A percentile compares a stretch with the other conserved stretches of the same genome.
Evolutionary conservation across 2,113 vertebrate species (phyloP).

Genomic region (Clarias gariepinus): DNA sequence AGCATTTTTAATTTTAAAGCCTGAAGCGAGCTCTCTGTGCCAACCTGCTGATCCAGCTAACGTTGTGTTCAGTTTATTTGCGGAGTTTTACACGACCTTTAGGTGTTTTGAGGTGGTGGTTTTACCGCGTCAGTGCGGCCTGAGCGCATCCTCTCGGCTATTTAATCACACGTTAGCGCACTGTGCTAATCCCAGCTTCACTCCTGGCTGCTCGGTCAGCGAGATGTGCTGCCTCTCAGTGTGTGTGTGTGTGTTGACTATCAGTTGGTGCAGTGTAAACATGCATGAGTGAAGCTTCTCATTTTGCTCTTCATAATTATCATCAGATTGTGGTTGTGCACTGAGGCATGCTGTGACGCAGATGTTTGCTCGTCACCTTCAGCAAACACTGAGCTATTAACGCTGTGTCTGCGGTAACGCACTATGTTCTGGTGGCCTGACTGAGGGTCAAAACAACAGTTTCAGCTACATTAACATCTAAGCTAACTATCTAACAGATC

Average conservation of each 20-base stretch:
- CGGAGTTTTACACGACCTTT: not conserved
- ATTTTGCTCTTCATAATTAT: not conserved
- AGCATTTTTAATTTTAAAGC: not conserved
- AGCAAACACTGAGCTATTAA: not conserved
- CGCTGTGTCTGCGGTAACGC: not conserved
- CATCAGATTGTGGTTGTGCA: not conserved
- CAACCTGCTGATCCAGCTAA: not conserved
- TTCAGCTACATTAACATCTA: not conserved
- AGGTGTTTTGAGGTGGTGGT: not conserved
- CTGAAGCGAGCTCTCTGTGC: not conserved
- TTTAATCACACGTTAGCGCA: too few relatives aligned
- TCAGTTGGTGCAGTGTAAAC: not conserved
- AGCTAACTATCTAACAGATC: not conserved
- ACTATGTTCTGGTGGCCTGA: not conserved
- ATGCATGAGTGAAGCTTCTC: not conserved
- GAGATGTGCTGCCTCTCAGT: not conserved
- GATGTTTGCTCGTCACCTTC: not conserved
- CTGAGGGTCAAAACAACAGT: not conserved
- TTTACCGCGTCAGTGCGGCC: not conserved
- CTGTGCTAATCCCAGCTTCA: not conserved
- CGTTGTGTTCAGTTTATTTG: not conserved
- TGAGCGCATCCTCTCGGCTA: not conserved
- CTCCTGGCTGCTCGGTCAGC: not conserved
- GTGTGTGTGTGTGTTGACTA: conserved; percentile 18
- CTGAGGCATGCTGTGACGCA: not conserved